Conservation (phyloP, 2,113 vertebrate species). For the Ceyx cyanopectus region DNA sequence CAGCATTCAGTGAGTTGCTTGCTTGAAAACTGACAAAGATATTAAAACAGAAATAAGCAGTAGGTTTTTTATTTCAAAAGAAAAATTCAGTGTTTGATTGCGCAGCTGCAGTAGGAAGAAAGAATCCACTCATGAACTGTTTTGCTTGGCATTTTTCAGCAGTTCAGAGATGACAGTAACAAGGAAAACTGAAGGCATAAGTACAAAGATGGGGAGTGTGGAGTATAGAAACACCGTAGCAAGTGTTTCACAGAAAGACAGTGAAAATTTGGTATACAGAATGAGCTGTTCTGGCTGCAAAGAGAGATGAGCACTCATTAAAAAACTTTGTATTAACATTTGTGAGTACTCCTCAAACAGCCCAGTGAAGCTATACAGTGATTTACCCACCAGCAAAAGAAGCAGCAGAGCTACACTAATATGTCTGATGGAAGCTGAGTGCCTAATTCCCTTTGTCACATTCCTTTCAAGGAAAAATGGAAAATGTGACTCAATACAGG, state of each 20-base stretch:
- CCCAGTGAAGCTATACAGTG: background rate
- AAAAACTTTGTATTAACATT: background rate
- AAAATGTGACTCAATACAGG: background rate
- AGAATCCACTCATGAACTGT: background rate
- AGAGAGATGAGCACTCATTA: background rate
- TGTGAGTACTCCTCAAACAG: background rate
- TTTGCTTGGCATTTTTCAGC: background rate
- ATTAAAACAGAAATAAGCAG: background rate
- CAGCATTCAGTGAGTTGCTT: background rate
- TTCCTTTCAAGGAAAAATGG: background rate
- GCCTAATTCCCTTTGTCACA: background rate
- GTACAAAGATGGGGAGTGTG: background rate
- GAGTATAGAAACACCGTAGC: background rate
- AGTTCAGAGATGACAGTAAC: background rate
- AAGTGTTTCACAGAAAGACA: background rate
- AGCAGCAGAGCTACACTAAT: background rate
- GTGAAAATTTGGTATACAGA: background rate
- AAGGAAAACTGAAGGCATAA: background rate
- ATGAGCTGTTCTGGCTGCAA: background rate
- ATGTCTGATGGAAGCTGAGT: background rate
- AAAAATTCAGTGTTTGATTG: background rate
- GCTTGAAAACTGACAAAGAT: background rate
- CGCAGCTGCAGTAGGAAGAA: background rate
- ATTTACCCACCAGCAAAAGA: background rate
- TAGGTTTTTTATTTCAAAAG: background rate